Conservation (phyloP, 2,888 invertebrate genomes). For the Icerya purchasi region DNA sequence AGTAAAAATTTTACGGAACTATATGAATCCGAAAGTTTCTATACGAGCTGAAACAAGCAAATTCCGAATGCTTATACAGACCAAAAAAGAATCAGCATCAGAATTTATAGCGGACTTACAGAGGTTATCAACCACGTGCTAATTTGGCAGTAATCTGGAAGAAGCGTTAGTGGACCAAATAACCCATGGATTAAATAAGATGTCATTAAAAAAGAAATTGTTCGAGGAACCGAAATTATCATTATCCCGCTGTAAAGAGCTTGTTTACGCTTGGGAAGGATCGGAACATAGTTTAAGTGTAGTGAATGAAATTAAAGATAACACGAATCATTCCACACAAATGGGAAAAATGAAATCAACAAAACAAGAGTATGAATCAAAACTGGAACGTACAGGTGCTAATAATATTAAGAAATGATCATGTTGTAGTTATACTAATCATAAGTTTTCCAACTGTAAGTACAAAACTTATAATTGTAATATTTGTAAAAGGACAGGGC, state of each 20-base stretch:
- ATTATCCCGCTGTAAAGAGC: neutral
- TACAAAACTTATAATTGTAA: neutral
- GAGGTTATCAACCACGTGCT: neutral
- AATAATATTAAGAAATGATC: no score
- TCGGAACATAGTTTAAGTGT: neutral
- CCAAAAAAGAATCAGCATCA: conserved; percentile 1
- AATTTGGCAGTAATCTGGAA: neutral
- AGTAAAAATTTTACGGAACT: conserved; percentile 1
- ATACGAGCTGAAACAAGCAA: neutral
- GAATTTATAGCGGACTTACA: conserved; percentile 1
- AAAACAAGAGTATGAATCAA: no score
- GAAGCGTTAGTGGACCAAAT: conserved; percentile 4
- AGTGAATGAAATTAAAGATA: no score
- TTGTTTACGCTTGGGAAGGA: conserved; percentile 5
- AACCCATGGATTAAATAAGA: neutral
- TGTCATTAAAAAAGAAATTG: conserved; percentile 6
- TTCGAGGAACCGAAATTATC: conserved; percentile 2
- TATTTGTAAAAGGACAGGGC: neutral
- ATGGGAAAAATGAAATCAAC: no score
- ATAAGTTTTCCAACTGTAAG: neutral
- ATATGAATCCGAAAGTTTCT: conserved; percentile 3
- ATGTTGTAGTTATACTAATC: no score
- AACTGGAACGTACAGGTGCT: no score
- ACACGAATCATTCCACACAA: no score
- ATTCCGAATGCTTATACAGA: conserved; percentile 1